Base-by-base conservation (phyloP, 30 jellyfish, hydroid and myxozoan genomes). In the Nemopilema nomurai region DNA sequence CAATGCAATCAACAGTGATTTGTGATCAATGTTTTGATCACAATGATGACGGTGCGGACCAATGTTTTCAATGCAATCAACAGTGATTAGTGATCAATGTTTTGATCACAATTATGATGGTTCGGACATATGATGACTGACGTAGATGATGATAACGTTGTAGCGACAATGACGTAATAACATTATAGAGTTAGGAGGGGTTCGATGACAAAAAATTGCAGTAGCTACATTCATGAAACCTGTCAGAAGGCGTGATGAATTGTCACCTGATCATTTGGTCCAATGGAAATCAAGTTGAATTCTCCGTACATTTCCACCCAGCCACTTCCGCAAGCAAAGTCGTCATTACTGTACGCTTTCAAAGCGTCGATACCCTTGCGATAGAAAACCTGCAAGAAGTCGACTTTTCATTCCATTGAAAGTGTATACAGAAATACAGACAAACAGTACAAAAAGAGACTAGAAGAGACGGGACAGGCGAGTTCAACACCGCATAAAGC, bases 301-400 rank as follows among this genome's bases (percentile, higher is more conserved):
- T 70, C 90, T 31, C 98, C 98, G 70, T 74, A 83, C 98, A 93
- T 93, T 51, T 89, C 96, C n/a, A 88, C 92, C 98, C 98, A 93
- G 1, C 96, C 90, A 41, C 62, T 29, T 31, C 95, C 97, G 64
- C 65, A 75, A 16, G 86, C 87, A 91, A 31, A 22, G 29, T 51
- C 62, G 21, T 67, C 85, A 53, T 66, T 76, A 0, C 82, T 29
- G 51, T 67, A 68, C 6, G 85, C 92, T 52, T 87, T 79, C 18
- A 18, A 53, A 20, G 83, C 78, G 53, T 72, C 92, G 53, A 92
- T 76, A 27, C 96, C 96, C 71, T 86, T 84, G 18, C 98, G 96
- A 77, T 81, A 92, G 69, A 49, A 92, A 0, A 88, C 90, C 98
- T 92, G 65, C 9, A 82, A 52, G 1, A 74, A 71, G 24, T 62